Base-by-base conservation (phyloP, 2,888 invertebrate species). In the Epinotia demarniana region DNA sequence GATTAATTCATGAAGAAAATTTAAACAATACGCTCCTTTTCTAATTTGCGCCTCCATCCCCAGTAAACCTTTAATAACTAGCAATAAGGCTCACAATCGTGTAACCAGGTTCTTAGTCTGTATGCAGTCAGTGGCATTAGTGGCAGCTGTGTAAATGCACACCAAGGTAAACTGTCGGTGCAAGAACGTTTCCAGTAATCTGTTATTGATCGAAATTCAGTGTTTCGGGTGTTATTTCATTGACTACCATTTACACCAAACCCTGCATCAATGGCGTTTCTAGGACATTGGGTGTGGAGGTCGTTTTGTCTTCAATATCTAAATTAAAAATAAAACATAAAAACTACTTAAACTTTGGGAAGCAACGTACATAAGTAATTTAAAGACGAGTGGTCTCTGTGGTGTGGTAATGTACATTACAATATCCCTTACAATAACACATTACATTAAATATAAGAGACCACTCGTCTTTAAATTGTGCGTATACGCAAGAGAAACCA, bases 131-230 rank as follows among this genome's bases (percentile, higher is more conserved):
- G 43, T 57, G 61, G 68, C 63, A 67, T 60, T 67, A 72, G 77
- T 79, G 79, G 84, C 89, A 89, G 89, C 89, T 90, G 90, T 82
- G 84, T 84, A 89, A 90, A 89, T 85, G 84, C 83, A 79, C 82
- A 80, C 81, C 87, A 89, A 88, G 90, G 89, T 83, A 80, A 70
- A 81, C 78, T 79, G 78, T 86, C 84, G 61, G 57, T 75, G 75
- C 72, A 72, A 62, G 75, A 72, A 67, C 61, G 62, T 67, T 70
- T 19, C 55, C 64, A 60, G 60, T 75, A 64, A 61, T 66, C 60
- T 61, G 46, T 62, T 67, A 75, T 75, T 67, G 72, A 67, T 75
- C 57, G 72, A n/a, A 62, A 67, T 75, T 57, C 63, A 67, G 55
- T 66, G 69, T 53, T 57, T 49, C 12, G 46, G n/a, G 58, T 63